Base-by-base conservation (phyloP, 2,113 vertebrate species). In the Oxyruncus cristatus region DNA sequence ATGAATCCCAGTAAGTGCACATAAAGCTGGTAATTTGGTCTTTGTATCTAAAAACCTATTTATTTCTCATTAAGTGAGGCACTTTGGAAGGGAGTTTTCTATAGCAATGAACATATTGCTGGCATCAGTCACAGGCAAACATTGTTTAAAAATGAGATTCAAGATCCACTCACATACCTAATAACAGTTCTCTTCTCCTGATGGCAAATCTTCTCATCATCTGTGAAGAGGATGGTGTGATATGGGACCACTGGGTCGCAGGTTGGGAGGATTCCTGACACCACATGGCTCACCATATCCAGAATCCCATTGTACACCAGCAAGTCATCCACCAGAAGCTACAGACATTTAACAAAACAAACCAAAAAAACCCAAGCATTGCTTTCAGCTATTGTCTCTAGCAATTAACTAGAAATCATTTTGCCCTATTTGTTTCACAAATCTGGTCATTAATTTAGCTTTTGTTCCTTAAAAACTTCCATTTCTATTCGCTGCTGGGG, bases 311-410 rank as follows among this genome's bases (percentile, higher is more conserved):
- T 99, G 97, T 99, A 99, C 75, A 99, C 99, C 33, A 99, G 98
- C 91, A 99, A 94, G 97, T 99, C 99, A 24, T 99, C 99, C 13
- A 99, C 99, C 49, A 99, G 98, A 32, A 99, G 98, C 99, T 99
- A 73, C 41, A 63, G 20, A 47, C 65, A 77, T 79, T 89, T 46
- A 88, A 72, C 47, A 85, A 85, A 91, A 95, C 12, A 73, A 89
- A 72, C 9, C 42, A 49, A 21, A 70, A 49, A 26, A 72, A 14
- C 78, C 33, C 59, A 88, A 37, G 24, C 47, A 78, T 7, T 68
- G 61, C 44, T 75, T 72, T 62, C 82, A 90, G n/a, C 24, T 75
- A 24, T 37, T 74, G 11, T 77, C 17, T 77, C 68, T 2, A 20
- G 6, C 37, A 74, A 41, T 52, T 44, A 47, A 65, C 44, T 46